Evolutionary conservation across 2,888 invertebrate genomes (phyloP).

Genomic region (Perizoma affinitatum): DNA sequence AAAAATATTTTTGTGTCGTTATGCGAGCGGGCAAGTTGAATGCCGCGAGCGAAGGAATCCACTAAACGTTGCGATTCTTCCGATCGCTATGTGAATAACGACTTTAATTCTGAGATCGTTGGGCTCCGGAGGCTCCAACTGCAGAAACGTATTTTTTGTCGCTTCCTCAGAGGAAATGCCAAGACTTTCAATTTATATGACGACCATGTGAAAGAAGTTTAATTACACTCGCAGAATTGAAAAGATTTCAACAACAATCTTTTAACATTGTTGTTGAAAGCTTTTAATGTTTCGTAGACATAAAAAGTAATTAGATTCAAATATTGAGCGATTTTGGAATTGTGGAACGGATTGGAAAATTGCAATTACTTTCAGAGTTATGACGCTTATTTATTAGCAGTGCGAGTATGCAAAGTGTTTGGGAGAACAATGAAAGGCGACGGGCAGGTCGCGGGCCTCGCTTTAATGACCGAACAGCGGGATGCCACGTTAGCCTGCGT

Average conservation of each 20-base stretch:
- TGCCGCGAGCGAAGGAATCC: slow-evolving; percentile 57
- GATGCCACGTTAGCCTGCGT: slow-evolving; percentile 57
- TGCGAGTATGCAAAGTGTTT: slow-evolving; percentile 62
- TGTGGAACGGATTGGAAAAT: slow-evolving; percentile 27
- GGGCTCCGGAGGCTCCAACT: slow-evolving; percentile 44
- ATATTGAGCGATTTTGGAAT: slow-evolving; percentile 21
- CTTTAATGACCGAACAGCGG: slow-evolving; percentile 61
- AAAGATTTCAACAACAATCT: slow-evolving; percentile 24
- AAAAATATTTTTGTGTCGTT: slow-evolving; percentile 61
- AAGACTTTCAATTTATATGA: slow-evolving; percentile 67
- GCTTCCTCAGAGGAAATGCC: slow-evolving; percentile 68
- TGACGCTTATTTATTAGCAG: slow-evolving; percentile 51
- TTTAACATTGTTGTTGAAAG: slow-evolving; percentile 30
- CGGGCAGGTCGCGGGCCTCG: slow-evolving; percentile 64
- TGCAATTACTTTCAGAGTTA: slow-evolving; percentile 32
- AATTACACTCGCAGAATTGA: slow-evolving; percentile 36
- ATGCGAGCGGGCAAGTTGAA: slow-evolving; percentile 60
- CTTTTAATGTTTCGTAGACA: slow-evolving; percentile 26
- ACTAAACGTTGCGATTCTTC: slow-evolving; percentile 58
- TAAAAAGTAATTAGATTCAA: slow-evolving; percentile 25
- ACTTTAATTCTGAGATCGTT: slow-evolving; percentile 54
- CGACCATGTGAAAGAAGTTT: slow-evolving; percentile 57
- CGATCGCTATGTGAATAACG: slow-evolving; percentile 48
- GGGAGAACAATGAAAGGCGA: slow-evolving; percentile 72
- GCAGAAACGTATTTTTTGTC: slow-evolving; percentile 57